These are phyloP conservation scores for Poliocrania exsul DNA, from an alignment of 2,797 vertebrate species.

Conservation along the genomic window DNA sequence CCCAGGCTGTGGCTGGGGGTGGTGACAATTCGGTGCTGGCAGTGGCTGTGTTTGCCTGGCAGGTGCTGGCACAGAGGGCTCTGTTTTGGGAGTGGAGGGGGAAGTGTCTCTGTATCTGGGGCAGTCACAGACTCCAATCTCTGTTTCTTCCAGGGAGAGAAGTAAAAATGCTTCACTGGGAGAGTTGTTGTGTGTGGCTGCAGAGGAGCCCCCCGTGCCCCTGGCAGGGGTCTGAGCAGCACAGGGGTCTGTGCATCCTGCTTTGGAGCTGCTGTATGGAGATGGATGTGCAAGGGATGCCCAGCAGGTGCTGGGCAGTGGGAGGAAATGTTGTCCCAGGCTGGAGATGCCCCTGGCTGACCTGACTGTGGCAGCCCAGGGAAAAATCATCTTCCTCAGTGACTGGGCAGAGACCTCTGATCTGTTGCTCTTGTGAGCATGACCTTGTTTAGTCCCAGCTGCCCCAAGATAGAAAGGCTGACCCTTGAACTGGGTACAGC, in stretches of 20 bases:
- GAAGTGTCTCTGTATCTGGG: constrained; percentile 36
- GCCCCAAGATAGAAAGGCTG: neutral
- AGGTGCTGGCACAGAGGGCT: neutral
- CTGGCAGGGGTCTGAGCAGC: accelerated
- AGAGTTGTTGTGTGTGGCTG: neutral
- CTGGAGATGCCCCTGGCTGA: neutral
- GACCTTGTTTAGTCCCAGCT: neutral
- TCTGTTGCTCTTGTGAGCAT: accelerated
- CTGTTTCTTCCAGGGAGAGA: neutral
- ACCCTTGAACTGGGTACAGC: neutral
- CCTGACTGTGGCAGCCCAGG: accelerated
- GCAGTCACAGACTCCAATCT: neutral
- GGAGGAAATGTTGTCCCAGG: neutral
- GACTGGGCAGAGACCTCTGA: neutral
- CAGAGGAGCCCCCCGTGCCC: accelerated
- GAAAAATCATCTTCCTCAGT: neutral
- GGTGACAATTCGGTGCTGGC: neutral
- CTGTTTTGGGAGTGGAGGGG: neutral
- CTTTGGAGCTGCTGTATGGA: accelerated
- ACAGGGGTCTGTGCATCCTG: accelerated
- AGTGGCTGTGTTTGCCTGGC: neutral
- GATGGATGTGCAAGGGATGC: neutral
- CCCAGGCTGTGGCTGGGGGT: neutral
- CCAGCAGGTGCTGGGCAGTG: neutral
- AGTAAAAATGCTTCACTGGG: accelerated